Base-by-base conservation (phyloP, 2,113 vertebrate species). In the Rhagologus leucostigma region DNA sequence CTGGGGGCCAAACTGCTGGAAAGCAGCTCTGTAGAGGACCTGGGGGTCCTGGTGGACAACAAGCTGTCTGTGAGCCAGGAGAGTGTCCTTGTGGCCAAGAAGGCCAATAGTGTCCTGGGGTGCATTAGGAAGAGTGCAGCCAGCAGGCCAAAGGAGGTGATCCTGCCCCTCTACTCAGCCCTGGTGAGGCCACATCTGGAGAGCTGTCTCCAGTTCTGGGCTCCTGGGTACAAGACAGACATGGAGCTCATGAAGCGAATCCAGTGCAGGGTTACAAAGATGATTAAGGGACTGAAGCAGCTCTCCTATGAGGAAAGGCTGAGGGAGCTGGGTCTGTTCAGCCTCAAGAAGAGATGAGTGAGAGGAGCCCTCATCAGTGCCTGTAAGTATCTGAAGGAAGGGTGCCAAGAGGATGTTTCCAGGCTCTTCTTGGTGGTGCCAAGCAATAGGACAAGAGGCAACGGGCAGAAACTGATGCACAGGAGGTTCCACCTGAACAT, bases 351-450 rank as follows among this genome's bases (percentile, higher is more conserved):
- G 32, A n/a, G 32, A 52, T 2, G 19, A 27, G 14, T 35, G 20
- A 68, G 29, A 68, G n/a, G 12, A 59, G 17, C 7, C 5, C 7
- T 60, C 55, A 75, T 13, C 47, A 53, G 22, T 8, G 53, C 15
- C 46, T 75, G 1, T 26, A 60, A 75, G 6, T n/a, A 62, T 47
- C 39, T 47, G n/a, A 60, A 62, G 26, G 5, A 5, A 5, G 18
- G 5, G 3, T 12, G 16, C 29, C n/a, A 68, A 53, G 29, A 47
- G 6, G 14, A 41, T 30, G 23, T 13, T 32, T 14, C 46, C 11
- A 46, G 60, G 39, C n/a, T 83, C 17, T 17, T 14, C n/a, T 53
- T 0, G 0, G 12, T 5, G 9, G 53, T 27, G 16, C 30, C 53
- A 26, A 35, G 32, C 33, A 59, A 30, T 1, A 39, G 20, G 19